Base-by-base conservation (phyloP, 2,888 invertebrate genomes). In the Zygaena filipendulae region DNA sequence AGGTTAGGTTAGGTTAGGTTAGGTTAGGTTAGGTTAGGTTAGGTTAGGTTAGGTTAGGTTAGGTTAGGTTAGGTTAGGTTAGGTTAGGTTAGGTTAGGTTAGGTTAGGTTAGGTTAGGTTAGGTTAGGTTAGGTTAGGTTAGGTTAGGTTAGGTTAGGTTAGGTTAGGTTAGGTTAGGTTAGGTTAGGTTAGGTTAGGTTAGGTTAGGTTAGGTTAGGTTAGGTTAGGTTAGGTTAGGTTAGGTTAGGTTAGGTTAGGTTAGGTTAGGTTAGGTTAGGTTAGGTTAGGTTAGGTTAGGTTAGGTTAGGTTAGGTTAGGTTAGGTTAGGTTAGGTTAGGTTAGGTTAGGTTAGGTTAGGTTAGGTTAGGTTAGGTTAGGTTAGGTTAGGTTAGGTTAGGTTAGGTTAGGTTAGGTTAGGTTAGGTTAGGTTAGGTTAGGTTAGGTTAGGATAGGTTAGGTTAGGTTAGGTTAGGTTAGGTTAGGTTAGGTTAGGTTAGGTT, bases 121-220 rank as follows among this genome's bases (percentile, higher is more conserved):
- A 27, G 23, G 28, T 29, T 29, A 29, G 28, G 28, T 29, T 29
- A 29, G 28, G 27, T 27, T 27, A 27, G 27, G 27, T 24, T 21
- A 16, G 22, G 22, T 22, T 22, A 22, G 22, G 22, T 22, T 22
- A 22, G 22, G 22, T 22, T 22, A 22, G 22, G 22, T 22, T 22
- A 22, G 22, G 22, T 22, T 22, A 22, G 22, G 27, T 20, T 27
- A 23, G 21, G 27, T 13, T 27, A 21, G 21, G 27, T 13, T 27
- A 21, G 21, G 27, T 21, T 26, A 19, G 19, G 21, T 19, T 13
- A 21, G 16, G 25, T 25, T 22, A 21, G 21, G 25, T 21, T 25
- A 25, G 21, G 29, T 11, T 22, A 27, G 27, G 28, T 28, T 28
- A 28, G 28, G 23, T 23, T 22, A 22, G 27, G 22, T 21, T 27